Percentiles rank a stretch among this genome's conserved stretches.
These are phyloP conservation scores for Drosophila tani DNA, from an alignment of 1,140 invertebrate genomes.

Conservation along the genomic window DNA sequence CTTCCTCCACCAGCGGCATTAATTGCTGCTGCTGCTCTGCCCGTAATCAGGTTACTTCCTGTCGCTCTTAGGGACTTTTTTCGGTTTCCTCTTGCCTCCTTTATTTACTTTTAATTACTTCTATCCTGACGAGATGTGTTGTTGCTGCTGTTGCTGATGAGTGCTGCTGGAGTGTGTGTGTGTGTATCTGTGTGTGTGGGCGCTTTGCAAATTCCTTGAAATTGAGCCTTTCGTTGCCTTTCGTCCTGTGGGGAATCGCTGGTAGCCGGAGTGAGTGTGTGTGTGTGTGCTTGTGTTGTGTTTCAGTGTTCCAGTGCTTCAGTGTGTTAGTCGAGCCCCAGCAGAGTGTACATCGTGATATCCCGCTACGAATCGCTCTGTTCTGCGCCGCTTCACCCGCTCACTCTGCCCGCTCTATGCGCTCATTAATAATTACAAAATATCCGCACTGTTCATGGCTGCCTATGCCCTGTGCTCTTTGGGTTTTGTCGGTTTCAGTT, in stretches of 20 bases:
- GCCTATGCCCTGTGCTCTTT: constrained; percentile 24
- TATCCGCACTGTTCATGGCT: constrained; percentile 56
- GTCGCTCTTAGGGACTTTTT: constrained; percentile 23
- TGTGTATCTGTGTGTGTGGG: constrained; percentile 16
- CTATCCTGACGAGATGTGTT: constrained; percentile 51
- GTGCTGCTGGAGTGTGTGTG: constrained; percentile 6
- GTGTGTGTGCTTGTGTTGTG: constrained; percentile 14
- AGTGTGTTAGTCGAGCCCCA: constrained; percentile 52
- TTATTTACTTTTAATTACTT: constrained; percentile 72
- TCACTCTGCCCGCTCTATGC: constrained; percentile 49
- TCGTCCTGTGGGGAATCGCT: constrained; percentile 56
- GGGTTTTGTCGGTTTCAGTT: constrained; percentile 8
- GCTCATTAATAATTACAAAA: constrained; percentile 61
- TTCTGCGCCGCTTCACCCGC: constrained; percentile 23
- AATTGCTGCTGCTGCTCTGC: constrained; percentile 32
- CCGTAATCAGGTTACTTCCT: constrained; percentile 52
- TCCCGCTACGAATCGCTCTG: constrained; percentile 60
- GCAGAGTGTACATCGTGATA: constrained; percentile 60
- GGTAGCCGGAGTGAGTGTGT: constrained; percentile 13
- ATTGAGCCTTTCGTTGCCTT: constrained; percentile 69
- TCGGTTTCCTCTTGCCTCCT: constrained; percentile 32
- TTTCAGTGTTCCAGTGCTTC: constrained; percentile 4
- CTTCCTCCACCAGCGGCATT: constrained; percentile 34
- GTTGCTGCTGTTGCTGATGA: constrained; percentile 10
- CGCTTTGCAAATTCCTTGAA: constrained; percentile 66